Evolutionary conservation across 2,888 invertebrate genomes (phyloP).

Genomic region (Ptilodon capucinus): DNA sequence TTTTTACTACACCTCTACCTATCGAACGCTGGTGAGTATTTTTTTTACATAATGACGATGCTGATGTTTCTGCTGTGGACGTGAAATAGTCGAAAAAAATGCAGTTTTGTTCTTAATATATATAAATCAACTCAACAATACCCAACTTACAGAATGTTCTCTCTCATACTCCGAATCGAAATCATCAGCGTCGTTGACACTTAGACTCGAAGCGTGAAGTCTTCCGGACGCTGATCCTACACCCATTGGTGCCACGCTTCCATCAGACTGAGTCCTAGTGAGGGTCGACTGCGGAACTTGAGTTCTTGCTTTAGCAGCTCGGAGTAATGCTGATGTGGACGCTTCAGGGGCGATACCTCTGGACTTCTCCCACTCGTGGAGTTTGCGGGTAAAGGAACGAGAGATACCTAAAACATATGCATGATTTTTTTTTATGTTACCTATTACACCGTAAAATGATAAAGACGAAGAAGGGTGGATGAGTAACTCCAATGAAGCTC

Average conservation of each 20-base stretch:
- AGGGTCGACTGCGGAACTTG: conserved; percentile 67
- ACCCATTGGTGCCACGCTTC: conserved; percentile 86
- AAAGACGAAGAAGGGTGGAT: no score
- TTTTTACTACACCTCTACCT: no score
- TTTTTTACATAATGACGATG: no score
- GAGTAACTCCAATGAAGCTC: no score
- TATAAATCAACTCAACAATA: no score
- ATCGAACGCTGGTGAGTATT: no score
- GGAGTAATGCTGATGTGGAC: conserved; percentile 91
- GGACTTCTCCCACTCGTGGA: conserved; percentile 97
- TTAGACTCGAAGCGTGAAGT: conserved; percentile 87
- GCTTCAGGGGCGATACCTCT: conserved; percentile 92
- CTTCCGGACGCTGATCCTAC: conserved; percentile 83
- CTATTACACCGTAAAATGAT: no score
- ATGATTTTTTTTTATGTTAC: no score
- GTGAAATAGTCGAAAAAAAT: no score
- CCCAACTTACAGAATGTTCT: conserved; percentile 66
- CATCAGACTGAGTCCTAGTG: conserved; percentile 90
- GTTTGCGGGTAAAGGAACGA: conserved; percentile 92
- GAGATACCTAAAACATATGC: conserved; percentile 88
- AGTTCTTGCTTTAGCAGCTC: conserved; percentile 62
- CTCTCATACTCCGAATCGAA: conserved; percentile 81
- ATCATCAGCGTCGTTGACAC: conserved; percentile 88
- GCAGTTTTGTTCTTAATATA: no score
- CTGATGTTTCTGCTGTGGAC: no score